Evolutionary conservation across 2,888 invertebrate genomes (phyloP).

Genomic region (Quadroppia sp.): DNA sequence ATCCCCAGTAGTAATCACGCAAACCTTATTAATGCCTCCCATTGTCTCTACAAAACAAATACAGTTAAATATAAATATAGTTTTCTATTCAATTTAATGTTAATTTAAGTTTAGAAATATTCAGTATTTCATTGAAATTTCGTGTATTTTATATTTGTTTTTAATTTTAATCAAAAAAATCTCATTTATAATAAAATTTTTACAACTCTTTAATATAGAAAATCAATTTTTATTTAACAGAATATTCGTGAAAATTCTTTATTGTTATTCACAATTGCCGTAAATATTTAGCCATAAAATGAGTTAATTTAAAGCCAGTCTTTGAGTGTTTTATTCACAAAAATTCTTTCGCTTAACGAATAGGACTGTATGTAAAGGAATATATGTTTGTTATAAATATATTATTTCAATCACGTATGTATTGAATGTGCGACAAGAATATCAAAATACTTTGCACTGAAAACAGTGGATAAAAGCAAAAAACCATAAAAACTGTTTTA

Average conservation of each 20-base stretch:
- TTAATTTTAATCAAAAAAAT: no score
- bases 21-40: no score
- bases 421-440: not conserved
- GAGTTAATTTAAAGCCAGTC: not conserved
- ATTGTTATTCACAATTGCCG: not conserved
- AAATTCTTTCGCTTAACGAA: not conserved
- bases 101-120: no score
- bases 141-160: not conserved
- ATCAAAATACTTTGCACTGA: not conserved
- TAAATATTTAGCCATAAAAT: not conserved
- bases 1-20: no score
- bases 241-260: not conserved
- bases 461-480: constrained; percentile 17
- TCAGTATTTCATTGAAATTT: no score
- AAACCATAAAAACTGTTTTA: not conserved
- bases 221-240: not conserved
- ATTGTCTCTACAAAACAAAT: no score
- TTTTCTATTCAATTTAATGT: no score
- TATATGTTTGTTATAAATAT: not conserved
- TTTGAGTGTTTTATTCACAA: not conserved
- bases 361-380: not conserved
- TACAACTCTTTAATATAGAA: not conserved
- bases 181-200: not conserved
- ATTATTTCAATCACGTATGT: constrained; percentile 3
- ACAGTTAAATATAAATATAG: no score